Evolutionary conservation across 2,888 invertebrate genomes (phyloP).

Genomic region (Urechis unicinctus): DNA sequence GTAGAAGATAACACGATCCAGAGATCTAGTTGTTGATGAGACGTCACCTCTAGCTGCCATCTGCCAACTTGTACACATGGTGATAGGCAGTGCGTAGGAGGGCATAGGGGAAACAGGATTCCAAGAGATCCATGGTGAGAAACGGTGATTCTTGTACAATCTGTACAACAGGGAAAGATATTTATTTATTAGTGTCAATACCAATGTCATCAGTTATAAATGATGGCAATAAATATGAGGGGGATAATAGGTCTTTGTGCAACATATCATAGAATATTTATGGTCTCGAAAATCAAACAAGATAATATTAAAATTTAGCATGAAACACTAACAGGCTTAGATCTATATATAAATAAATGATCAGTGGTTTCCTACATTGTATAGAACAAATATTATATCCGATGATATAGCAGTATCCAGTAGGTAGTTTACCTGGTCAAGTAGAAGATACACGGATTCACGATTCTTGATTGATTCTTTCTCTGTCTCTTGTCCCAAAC

Average conservation of each 20-base stretch:
- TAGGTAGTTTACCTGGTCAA: constrained; percentile 63
- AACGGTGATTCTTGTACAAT: constrained; percentile 98
- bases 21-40: background rate
- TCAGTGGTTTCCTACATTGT: no score
- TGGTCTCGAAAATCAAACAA: no score
- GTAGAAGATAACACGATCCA: no score
- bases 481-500: constrained; percentile 91
- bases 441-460: constrained; percentile 90
- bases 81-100: constrained; percentile 96
- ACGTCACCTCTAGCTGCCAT: constrained; percentile 2
- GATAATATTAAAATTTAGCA: no score
- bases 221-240: no score
- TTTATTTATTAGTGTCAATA: no score
- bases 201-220: no score
- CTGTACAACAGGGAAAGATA: constrained; percentile 52
- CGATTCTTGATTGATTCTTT: constrained; percentile 86
- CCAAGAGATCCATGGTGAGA: constrained; percentile 95
- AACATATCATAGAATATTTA: no score
- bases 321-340: no score
- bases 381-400: no score
- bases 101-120: constrained; percentile 98
- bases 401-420: background rate
- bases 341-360: no score
- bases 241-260: no score
- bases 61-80: constrained; percentile 44